Conservation (phyloP, 92 coral and sea anemone genomes). For the Galaxea fascicularis region DNA sequence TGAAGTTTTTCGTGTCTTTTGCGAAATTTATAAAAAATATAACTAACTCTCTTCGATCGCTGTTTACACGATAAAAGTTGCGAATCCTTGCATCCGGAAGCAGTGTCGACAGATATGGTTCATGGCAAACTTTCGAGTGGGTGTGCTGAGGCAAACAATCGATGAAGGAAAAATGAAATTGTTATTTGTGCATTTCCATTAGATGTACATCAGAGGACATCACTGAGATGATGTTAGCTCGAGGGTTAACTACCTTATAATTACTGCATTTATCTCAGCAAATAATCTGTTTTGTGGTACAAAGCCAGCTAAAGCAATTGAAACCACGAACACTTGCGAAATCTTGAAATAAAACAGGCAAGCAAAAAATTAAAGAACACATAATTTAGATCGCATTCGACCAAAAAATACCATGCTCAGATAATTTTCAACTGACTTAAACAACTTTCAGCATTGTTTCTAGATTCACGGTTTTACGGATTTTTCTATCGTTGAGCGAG, state of each 20-base stretch:
- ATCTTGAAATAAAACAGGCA: neutral
- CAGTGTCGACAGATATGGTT: slow-evolving; percentile 5
- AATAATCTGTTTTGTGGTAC: slow-evolving; percentile 41
- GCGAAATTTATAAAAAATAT: neutral
- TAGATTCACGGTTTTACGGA: neutral
- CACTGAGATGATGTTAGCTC: slow-evolving; percentile 56
- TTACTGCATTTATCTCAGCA: slow-evolving; percentile 45
- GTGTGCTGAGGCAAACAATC: slow-evolving; percentile 22
- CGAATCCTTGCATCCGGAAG: slow-evolving; percentile 35
- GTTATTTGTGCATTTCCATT: slow-evolving; percentile 49
- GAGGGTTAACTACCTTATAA: slow-evolving; percentile 57
- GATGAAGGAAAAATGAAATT: slow-evolving; percentile 9
- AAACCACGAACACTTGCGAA: neutral
- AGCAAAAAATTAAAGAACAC: neutral
- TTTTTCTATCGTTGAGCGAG: slow-evolving; percentile 14
- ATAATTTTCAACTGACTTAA: slow-evolving; percentile 14
- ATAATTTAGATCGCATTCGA: neutral
- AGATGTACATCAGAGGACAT: slow-evolving; percentile 40
- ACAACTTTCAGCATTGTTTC: slow-evolving; percentile 28
- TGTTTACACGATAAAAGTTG: slow-evolving; percentile 33
- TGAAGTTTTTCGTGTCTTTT: neutral
- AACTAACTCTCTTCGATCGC: neutral
- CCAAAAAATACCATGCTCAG: neutral
- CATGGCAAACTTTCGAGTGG: slow-evolving; percentile 31
- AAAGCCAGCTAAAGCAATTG: slow-evolving; percentile 26